phyloP scores from a whole-genome alignment of 2,113 vertebrate species.

The Passer domesticus region DNA sequence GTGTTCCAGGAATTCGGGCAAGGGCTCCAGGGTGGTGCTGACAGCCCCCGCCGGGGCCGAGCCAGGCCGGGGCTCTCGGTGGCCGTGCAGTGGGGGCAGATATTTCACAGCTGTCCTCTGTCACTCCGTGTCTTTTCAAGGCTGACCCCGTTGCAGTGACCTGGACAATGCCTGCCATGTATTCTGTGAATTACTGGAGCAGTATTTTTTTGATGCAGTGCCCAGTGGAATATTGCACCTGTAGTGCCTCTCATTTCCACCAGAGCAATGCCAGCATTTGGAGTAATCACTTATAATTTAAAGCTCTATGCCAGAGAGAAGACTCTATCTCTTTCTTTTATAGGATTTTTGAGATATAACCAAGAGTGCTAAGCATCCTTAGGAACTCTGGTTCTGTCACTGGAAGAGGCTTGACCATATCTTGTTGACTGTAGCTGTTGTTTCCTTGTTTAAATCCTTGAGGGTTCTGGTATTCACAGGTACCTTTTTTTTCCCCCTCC shows the following conservation, averaged over 20 bases:
- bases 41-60: neutral
- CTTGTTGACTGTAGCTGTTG: neutral
- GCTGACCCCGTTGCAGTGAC: neutral
- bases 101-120: slow-evolving; percentile 8
- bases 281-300: neutral
- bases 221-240: neutral
- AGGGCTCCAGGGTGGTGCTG: neutral
- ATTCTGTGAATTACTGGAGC: neutral
- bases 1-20: neutral
- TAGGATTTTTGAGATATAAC: neutral
- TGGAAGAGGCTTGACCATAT: neutral
- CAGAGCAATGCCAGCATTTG: neutral
- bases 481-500: no score
- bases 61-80: neutral
- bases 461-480: neutral
- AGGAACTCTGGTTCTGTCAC: neutral
- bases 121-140: neutral
- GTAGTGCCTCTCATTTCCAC: neutral
- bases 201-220: neutral
- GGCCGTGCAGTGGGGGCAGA: accelerated
- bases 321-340: neutral
- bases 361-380: neutral
- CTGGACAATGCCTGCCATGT: neutral
- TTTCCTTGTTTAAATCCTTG: neutral
- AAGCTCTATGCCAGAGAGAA: neutral